These are phyloP conservation scores for Phrynocephalus vlangalii DNA, from an alignment of 2,797 vertebrate genomes.

Conservation along the genomic window DNA sequence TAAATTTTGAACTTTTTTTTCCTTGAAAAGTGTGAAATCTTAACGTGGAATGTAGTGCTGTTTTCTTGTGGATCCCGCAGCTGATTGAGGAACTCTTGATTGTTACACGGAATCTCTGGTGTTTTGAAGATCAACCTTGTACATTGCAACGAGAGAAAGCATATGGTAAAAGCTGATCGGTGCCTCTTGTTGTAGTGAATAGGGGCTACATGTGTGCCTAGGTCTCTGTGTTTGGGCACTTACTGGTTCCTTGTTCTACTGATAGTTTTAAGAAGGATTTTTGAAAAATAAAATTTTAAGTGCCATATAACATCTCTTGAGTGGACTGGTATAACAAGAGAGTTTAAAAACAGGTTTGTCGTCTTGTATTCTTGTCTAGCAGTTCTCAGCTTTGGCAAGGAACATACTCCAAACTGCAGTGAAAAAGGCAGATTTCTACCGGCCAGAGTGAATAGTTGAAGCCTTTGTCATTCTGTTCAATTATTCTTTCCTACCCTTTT, in stretches of 20 bases:
- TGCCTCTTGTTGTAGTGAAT: background rate
- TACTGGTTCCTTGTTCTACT: background rate
- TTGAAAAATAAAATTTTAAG: constrained; percentile 41
- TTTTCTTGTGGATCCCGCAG: constrained; percentile 24
- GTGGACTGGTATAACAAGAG: constrained; percentile 47
- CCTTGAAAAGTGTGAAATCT: constrained; percentile 51
- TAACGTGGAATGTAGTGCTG: constrained; percentile 63
- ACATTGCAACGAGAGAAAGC: background rate
- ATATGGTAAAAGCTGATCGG: background rate
- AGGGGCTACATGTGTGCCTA: background rate
- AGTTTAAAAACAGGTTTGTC: constrained; percentile 57
- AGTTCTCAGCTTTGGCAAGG: constrained; percentile 60
- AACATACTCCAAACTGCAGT: constrained; percentile 66
- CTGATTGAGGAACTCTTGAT: background rate
- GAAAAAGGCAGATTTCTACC: constrained; percentile 56
- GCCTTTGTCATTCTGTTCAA: constrained; percentile 45
- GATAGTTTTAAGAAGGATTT: constrained; percentile 14
- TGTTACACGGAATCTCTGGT: constrained; percentile 43
- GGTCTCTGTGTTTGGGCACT: background rate
- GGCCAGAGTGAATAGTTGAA: constrained; percentile 51
- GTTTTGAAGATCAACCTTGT: background rate
- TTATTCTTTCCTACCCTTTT: constrained; percentile 66
- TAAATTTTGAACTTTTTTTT: constrained; percentile 67
- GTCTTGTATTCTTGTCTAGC: constrained; percentile 61
- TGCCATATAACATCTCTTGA: constrained; percentile 67